Evolutionary conservation across 2,888 invertebrate genomes (phyloP), one percentile per base, ranked within the genome.

Genomic region (Cephalotes varians): DNA sequence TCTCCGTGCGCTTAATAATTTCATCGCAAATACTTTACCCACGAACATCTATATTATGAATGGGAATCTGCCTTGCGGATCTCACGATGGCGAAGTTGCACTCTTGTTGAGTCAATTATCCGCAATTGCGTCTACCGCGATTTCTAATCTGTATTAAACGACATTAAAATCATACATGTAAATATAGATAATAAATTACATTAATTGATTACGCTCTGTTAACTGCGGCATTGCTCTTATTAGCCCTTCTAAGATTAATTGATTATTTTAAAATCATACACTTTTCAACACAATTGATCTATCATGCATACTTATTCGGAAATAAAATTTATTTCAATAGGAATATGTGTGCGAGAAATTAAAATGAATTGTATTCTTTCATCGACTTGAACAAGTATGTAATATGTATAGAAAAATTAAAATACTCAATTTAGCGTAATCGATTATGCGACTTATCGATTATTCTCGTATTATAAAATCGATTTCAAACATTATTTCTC

Each of bases 31-130:
- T 76, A 76, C 21, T 76, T 60, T 25, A 34, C n/a, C 37, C 47
- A 31, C 25, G 31, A 37, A 21, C 62, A 60, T 81, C 37, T 76
- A 21, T 47, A 37, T 73, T 79, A 56, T 51, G 21, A 34, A 73
- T 51, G 80, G 37, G 49, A 51, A 81, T 81, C 60, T 31, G n/a
- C 77, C 40, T 31, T 62, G 12, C 47, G 37, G 37, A 67, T 77
- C 77, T 67, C n/a, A n/a, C 54, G 10, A 40, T 44, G 34, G 44
- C 47, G n/a, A 15, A 37, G 31, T 60, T 25, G 58, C 31, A 44
- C 28, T 31, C 58, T 31, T 31, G 44, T 44, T 31, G 28, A 58
- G n/a, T 58, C 58, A 60, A 73, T 73, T 58, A 73, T 73, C 73
- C 58, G n/a, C 40, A 18, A 56, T 56, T 25, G 56, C 40, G 40